Base-by-base conservation (phyloP, 2,888 invertebrate genomes). In the Amiota minor region DNA sequence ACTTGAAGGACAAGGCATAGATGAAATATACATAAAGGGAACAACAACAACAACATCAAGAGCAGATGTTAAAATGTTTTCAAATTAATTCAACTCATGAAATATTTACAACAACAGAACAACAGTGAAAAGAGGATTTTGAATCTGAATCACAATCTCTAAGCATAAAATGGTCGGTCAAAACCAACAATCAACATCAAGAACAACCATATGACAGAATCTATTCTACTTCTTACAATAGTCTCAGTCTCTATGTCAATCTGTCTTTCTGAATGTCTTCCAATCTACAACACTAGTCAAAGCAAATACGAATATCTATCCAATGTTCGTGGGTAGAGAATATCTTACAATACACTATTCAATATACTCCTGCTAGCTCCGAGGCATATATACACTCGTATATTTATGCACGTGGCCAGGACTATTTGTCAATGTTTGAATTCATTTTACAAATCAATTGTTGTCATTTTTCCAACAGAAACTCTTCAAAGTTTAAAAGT, bases 71-170 rank as follows among this genome's bases (percentile, higher is more conserved):
- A 75, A 78, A 78, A 81, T 80, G 77, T 81, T 84, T 80, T 77
- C 55, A 84, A 83, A 83, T 83, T 83, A 84, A 83, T 86, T 83
- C 86, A 78, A 78, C 85, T 86, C 82, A 84, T 83, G 79, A 83
- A 83, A 83, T 86, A 83, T 83, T 84, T 78, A 83, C 79, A 76
- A 80, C 75, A 75, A 80, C 74, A 71, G 76, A 67, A 20, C 16
- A 16, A 10, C 1, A 9, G 35, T 35, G 35, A 35, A 49, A 49
- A 53, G 53, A 9, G n/a, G 53, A 2, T 53, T n/a, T 35, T 1
- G n/a, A n/a, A n/a, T n/a, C n/a, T n/a, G n/a, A n/a, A n/a, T n/a
- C n/a, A n/a, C n/a, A n/a, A n/a, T n/a, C n/a, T n/a, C n/a, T n/a
- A n/a, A n/a, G 14, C 20, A 14, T 23, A 9, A 62, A 35, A 23